Percentiles rank a stretch among this genome's conserved stretches.
phyloP scores from a whole-genome alignment of 2,113 vertebrate genomes.

The Cheirogaleus medius region DNA sequence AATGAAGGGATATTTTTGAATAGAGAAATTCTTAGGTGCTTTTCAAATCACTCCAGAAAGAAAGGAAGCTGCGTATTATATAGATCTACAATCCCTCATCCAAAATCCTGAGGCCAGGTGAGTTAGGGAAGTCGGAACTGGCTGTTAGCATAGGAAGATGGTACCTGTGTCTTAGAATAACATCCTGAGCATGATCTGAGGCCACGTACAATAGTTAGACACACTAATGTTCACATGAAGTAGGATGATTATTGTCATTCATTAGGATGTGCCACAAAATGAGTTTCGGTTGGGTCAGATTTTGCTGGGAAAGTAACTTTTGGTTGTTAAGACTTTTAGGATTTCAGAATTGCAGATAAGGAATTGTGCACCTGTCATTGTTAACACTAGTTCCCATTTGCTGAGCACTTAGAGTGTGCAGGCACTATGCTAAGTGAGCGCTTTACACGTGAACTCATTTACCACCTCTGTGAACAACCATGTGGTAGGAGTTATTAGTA shows the following conservation, averaged over 20 bases:
- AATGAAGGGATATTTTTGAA: conserved; percentile 23
- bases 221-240: background rate
- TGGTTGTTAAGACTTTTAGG: background rate
- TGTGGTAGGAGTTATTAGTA: background rate
- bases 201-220: background rate
- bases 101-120: background rate
- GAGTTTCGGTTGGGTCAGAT: background rate
- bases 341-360: conserved; percentile 10
- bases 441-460: background rate
- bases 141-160: background rate
- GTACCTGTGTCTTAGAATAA: background rate
- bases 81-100: background rate
- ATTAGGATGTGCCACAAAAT: background rate
- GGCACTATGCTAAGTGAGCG: background rate
- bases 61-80: background rate
- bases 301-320: background rate
- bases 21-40: background rate
- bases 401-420: background rate
- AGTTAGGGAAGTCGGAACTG: background rate
- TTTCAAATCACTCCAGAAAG: background rate
- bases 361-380: background rate
- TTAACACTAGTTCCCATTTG: background rate
- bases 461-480: background rate
- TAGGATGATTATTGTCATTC: background rate
- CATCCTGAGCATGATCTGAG: background rate